Base-by-base conservation (phyloP, 2,113 vertebrate genomes). In the Cavia porcellus region DNA sequence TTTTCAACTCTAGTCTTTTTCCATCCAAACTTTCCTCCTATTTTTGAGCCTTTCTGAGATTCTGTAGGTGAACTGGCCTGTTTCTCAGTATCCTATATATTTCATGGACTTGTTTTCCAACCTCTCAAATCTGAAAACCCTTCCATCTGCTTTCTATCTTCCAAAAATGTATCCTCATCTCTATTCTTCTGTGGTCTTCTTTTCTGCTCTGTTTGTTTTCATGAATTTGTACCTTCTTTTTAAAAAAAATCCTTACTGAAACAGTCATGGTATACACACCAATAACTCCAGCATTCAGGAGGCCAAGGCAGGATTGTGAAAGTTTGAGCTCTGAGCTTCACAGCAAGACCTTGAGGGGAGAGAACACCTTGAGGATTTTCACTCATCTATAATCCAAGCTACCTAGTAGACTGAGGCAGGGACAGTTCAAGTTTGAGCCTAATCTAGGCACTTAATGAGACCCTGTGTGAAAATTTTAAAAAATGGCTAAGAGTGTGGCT, bases 1-100 rank as follows among this genome's bases (percentile, higher is more conserved):
- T 89, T 96, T 91, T 61, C 24, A 92, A 19, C 19, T 90, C 50
- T 83, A 77, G 4, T 70, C 28, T 57, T 86, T 97, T 77, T 62
- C 61, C 62, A 81, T 15, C 9, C 7, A 24, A 93, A 38, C 30
- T 75, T 80, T 68, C 80, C 25, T 94, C 47, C 50, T 80, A 75
- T 62, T 90, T 25, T 68, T 92, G 52, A 88, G 45, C 25, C 15
- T 61, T 68, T 72, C 61, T 87, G 47, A 42, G n/a, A 79, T 95
- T 83, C 74, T 70, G 9, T 14, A 84, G 25, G 30, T 79, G 62
- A 74, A 64, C 52, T 72, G 45, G 38, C 30, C 93, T 70, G 28
- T 13, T 90, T 96, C 88, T 94, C 82, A 85, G 42, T 10, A 4
- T 15, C 25, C 32, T 38, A 88, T 38, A 4, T 13, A 5, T 62